Conservation (phyloP, 2,888 invertebrate genomes). For the Drosophila meridionalis region DNA sequence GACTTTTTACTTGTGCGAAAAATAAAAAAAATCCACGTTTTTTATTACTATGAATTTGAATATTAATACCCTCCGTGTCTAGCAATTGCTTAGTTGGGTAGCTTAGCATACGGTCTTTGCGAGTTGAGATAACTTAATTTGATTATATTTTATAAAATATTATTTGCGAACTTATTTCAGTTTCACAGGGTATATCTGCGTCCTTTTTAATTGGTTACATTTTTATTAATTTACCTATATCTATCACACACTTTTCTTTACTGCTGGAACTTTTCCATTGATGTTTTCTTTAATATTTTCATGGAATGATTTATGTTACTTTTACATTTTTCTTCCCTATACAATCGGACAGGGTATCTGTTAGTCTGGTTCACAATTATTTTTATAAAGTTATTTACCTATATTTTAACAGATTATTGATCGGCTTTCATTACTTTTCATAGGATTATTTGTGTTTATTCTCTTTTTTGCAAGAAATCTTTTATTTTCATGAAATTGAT, state of each 20-base stretch:
- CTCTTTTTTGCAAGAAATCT: neutral
- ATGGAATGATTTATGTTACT: neutral
- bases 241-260: neutral
- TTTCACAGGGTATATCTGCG: too few species aligned
- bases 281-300: neutral
- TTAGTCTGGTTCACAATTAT: neutral
- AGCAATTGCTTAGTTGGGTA: neutral
- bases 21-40: neutral
- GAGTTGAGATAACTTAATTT: too few species aligned
- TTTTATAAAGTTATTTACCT: too few species aligned
- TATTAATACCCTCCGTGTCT: neutral
- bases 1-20: constrained; percentile 17
- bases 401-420: too few species aligned
- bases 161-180: too few species aligned
- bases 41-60: constrained; percentile 10
- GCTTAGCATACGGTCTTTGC: neutral
- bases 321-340: too few species aligned
- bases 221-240: neutral
- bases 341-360: neutral
- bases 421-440: too few species aligned
- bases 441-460: too few species aligned
- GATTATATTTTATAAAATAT: too few species aligned
- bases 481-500: neutral
- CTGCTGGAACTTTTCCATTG: neutral
- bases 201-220: too few species aligned